Base-by-base conservation (phyloP, 1,140 invertebrate genomes). In the Anthonomus grandis region DNA sequence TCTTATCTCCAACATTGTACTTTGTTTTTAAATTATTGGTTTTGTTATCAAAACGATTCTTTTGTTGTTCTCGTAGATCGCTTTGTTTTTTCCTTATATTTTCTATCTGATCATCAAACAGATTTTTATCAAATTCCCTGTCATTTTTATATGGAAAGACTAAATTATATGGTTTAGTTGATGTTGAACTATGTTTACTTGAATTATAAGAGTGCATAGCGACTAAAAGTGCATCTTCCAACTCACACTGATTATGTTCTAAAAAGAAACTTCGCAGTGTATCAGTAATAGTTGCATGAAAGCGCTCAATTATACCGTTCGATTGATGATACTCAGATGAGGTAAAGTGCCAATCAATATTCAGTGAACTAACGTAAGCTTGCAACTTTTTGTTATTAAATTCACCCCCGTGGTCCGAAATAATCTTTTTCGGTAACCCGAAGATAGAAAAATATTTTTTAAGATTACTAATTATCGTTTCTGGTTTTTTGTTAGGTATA, bases 401-500 rank as follows among this genome's bases (percentile, higher is more conserved):
- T n/a, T n/a, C n/a, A n/a, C n/a, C n/a, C n/a, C n/a, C n/a, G n/a
- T n/a, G n/a, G n/a, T 31, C 27, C 23, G 42, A 45, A 6, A 45
- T 45, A 45, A 45, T 45, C 12, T 10, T 21, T 21, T 45, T 15
- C 23, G 42, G 42, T 17, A 45, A 21, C 23, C 42, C 21, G 23
- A n/a, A n/a, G n/a, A n/a, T n/a, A n/a, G n/a, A n/a, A n/a, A n/a
- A n/a, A n/a, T n/a, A n/a, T n/a, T n/a, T n/a, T n/a, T n/a, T n/a
- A n/a, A n/a, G n/a, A n/a, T n/a, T n/a, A n/a, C n/a, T 15, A 22
- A 45, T 45, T n/a, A n/a, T n/a, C n/a, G n/a, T n/a, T n/a, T n/a
- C n/a, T n/a, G n/a, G n/a, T n/a, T n/a, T n/a, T n/a, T 45, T 45
- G 15, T 45, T 22, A 22, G 46, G 25, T 36, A 48, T 18, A 10